Evolutionary conservation across 2,113 vertebrate genomes (phyloP).

Genomic region (Rissa tridactyla): DNA sequence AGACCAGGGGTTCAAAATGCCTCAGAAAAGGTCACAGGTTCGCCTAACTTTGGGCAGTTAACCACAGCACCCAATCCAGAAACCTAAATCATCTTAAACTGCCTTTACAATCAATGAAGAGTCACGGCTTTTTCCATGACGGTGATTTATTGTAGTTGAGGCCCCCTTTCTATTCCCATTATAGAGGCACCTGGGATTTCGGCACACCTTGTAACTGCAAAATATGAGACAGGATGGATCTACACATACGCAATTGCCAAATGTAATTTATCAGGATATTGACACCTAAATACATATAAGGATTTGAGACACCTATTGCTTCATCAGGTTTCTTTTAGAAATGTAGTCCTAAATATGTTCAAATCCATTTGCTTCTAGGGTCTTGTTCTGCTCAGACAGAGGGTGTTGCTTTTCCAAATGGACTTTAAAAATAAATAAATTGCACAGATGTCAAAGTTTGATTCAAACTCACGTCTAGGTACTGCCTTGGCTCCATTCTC

Average conservation of each 20-base stretch:
- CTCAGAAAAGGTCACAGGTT: background rate
- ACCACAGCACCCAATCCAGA: background rate
- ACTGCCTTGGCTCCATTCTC: background rate
- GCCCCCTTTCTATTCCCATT: background rate
- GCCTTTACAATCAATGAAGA: background rate
- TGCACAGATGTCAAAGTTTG: background rate
- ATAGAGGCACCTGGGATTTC: background rate
- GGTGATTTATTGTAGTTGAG: background rate
- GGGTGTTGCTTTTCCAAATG: background rate
- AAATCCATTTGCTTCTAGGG: background rate
- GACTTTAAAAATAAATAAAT: background rate
- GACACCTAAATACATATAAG: background rate
- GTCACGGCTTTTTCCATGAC: background rate
- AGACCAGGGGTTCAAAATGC: background rate
- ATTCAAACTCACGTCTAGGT: background rate
- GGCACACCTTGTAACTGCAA: background rate
- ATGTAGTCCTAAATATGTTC: background rate
- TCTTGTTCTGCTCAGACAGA: background rate
- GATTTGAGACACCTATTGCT: background rate
- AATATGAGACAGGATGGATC: background rate
- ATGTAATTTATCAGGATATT: background rate
- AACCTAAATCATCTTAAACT: background rate
- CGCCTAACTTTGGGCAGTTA: background rate
- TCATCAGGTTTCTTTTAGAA: background rate
- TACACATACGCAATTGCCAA: fast-evolving